These are phyloP conservation scores for Eupithecia subfuscata DNA, from an alignment of 2,888 invertebrate genomes.

Conservation along the genomic window DNA sequence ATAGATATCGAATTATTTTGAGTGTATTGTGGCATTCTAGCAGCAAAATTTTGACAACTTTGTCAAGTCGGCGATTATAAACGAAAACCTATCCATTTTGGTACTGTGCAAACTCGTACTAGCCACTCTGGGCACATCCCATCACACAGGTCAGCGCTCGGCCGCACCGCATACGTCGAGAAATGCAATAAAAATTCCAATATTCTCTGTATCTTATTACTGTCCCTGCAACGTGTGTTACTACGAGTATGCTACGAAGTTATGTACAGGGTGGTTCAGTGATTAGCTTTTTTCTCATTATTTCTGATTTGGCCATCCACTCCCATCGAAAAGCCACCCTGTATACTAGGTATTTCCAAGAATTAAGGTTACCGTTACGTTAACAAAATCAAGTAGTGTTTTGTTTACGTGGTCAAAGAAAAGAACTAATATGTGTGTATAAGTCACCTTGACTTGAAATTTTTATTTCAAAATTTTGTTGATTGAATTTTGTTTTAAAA, in stretches of 20 bases:
- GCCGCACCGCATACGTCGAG: neutral
- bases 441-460: too few species aligned
- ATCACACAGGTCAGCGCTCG: neutral
- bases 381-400: neutral
- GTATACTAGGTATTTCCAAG: too few species aligned
- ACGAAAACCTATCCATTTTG: neutral
- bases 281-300: neutral
- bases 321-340: too few species aligned
- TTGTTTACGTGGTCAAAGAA: neutral
- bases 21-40: too few species aligned
- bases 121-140: neutral
- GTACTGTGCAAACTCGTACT: neutral
- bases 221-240: neutral
- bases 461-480: too few species aligned
- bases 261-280: neutral
- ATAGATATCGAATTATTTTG: too few species aligned
- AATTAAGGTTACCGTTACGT: too few species aligned
- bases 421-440: too few species aligned
- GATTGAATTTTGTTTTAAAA: too few species aligned
- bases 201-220: conserved; percentile 1
- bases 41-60: neutral
- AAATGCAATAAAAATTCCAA: conserved; percentile 9
- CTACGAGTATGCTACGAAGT: conserved; percentile 1
- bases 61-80: neutral
- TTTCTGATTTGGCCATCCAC: too few species aligned